phyloP scores from a whole-genome alignment of 2,797 vertebrate genomes.

The Merluccius polli region DNA sequence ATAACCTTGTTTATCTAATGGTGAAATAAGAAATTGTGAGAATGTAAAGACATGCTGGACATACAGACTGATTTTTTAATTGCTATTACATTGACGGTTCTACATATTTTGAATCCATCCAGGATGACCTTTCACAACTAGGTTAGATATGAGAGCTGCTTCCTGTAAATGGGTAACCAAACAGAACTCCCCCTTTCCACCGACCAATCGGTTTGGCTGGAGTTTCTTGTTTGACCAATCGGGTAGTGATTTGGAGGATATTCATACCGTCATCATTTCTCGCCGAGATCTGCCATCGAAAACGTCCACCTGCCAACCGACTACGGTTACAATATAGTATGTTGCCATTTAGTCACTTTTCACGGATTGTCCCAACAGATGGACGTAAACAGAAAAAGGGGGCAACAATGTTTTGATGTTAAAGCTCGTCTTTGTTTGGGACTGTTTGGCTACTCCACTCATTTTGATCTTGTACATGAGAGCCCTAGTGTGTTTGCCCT shows the following conservation, averaged over 20 bases:
- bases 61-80: neutral
- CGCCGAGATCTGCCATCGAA: neutral
- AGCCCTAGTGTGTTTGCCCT: conserved; percentile 36
- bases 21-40: no score
- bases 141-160: neutral
- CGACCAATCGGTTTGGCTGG: neutral
- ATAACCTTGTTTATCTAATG: no score
- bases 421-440: conserved; percentile 46
- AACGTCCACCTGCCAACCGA: neutral
- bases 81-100: neutral
- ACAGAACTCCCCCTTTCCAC: neutral
- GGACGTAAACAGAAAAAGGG: conserved; percentile 26
- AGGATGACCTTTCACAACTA: neutral
- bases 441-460: conserved; percentile 27
- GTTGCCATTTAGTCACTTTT: conserved; percentile 13
- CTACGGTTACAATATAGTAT: neutral
- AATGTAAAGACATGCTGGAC: no score
- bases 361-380: conserved; percentile 27
- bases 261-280: neutral
- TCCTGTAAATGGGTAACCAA: neutral
- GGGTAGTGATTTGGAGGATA: neutral
- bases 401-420: conserved; percentile 32
- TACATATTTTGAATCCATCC: neutral
- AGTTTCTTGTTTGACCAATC: neutral
- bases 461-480: conserved; percentile 30